Base-by-base conservation (phyloP, 2,113 vertebrate genomes). In the Hippoglossus stenolepis region DNA sequence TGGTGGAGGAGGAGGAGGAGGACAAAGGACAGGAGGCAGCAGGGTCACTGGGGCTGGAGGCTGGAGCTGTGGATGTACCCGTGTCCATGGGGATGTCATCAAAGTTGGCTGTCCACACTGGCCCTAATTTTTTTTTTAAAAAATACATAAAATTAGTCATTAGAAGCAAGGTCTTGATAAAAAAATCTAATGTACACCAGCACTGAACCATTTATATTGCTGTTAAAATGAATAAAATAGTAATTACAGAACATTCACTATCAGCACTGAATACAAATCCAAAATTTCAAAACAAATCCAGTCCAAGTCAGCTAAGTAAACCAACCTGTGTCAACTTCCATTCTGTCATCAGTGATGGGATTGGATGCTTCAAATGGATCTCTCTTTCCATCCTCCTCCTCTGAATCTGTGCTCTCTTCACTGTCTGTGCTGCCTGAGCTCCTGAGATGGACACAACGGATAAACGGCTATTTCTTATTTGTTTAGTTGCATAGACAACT, bases 371-470 rank as follows among this genome's bases (percentile, higher is more conserved):
- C 97, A 49, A 98, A 99, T 2, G 96, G 72, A 77, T 97, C 97
- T 71, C 96, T 95, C 79, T 99, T 99, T 1, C 91, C 96, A 66
- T 99, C 98, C 74, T 99, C 98, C n/a, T 99, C 98, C 87, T 99
- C 97, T 0, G 98, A 99, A 86, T 99, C 98, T 47, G 98, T 99
- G 82, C 98, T 99, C 84, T 99, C 98, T 87, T 99, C 98, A 3
- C 98, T 99, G 94, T 99, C 98, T 0, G 98, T 99, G 85, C 97
- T 99, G 77, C 98, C 98, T 28, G 98, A 98, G 90, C 97, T 99
- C 91, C 93, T 96, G 84, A 35, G 10, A 70, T 14, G 1, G 3
- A 86, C 14, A 78, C 38, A 70, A 72, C 17, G 43, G 3, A 68
- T 20, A 2, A 49, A 15, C 1, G 2, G 35, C 67, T 17, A 77